phyloP scores from a whole-genome alignment of 2,888 invertebrate species.

The Arrhopalites spinosus region DNA sequence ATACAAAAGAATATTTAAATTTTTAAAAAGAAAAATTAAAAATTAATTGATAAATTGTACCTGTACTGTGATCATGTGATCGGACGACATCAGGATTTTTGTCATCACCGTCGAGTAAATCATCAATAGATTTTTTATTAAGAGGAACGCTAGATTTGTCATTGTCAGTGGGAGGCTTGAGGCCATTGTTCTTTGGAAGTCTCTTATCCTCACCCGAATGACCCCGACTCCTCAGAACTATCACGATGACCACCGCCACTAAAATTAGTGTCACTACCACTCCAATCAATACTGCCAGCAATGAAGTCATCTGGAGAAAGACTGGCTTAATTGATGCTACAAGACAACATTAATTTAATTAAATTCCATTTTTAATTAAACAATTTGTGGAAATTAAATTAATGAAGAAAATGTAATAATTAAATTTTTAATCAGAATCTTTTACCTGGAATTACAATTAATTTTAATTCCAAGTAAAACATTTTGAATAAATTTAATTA shows the following conservation, averaged over 20 bases:
- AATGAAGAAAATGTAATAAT: no score
- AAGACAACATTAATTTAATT: conserved; percentile 7
- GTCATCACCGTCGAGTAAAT: conserved; percentile 64
- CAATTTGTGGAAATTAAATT: no score
- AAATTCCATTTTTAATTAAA: no score
- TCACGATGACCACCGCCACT: conserved; percentile 63
- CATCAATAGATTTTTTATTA: conserved; percentile 63
- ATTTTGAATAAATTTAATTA: background rate
- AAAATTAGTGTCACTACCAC: conserved; percentile 64
- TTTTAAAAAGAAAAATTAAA: background rate
- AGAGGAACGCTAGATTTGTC: conserved; percentile 61
- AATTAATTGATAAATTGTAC: conserved; percentile 57
- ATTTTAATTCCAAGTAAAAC: background rate
- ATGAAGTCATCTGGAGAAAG: conserved; percentile 65
- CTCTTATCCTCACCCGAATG: conserved; percentile 56
- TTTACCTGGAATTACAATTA: background rate
- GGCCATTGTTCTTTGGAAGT: conserved; percentile 51
- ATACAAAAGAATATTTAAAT: no score
- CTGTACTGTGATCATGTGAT: conserved; percentile 60
- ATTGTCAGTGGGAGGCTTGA: conserved; percentile 47
- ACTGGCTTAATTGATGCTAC: conserved; percentile 57
- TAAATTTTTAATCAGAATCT: no score
- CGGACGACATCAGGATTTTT: conserved; percentile 68
- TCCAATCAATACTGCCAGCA: conserved; percentile 64
- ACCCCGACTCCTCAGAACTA: conserved; percentile 63